Evolutionary conservation across 2,797 vertebrate genomes (phyloP), one percentile per base, ranked within the genome.

Genomic region (Characodon lateralis): DNA sequence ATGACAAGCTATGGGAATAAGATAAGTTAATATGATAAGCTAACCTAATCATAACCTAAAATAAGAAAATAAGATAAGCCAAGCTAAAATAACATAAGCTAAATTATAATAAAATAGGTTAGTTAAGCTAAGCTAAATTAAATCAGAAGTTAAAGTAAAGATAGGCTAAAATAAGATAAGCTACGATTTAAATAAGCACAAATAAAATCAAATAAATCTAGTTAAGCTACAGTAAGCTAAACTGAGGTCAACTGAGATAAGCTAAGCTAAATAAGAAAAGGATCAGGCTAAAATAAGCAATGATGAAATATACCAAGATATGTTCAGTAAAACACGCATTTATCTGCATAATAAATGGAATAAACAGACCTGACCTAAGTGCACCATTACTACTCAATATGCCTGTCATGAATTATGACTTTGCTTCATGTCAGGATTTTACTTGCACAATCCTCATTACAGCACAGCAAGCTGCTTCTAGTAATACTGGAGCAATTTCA

Each of bases 381-480:
- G 13, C 46, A 48, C 46, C 13, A 6, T 13, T 48, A 9, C 9
- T 13, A 9, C 46, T 48, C 13, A 48, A 48, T 9, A 56, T 2
- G 2, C 41, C 35, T 6, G 10, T 0, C 10, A 43, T 41, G 10
- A 43, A 68, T 24, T 43, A n/a, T 24, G 65, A 43, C 20, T 20
- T 35, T 10, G 20, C 18, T 55, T 53, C 50, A 53, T 31, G 26
- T 5, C n/a, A 61, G 56, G 6, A 70, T 24, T 59, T 59, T 22
- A 59, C 20, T 18, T 56, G n/a, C 66, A 48, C 55, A 55, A n/a
- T 14, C 6, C 7, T 59, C 26, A 70, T 24, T 22, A 26, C 24
- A 13, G 56, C 39, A 71, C 72, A 63, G 51, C 31, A 74, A 70
- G 48, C 51, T 66, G 69, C 58, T 68, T 58, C 72, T 51, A 66